These are phyloP conservation scores for Benthochromis sp. DNA, from an alignment of 2,113 vertebrate genomes.

Conservation along the genomic window DNA sequence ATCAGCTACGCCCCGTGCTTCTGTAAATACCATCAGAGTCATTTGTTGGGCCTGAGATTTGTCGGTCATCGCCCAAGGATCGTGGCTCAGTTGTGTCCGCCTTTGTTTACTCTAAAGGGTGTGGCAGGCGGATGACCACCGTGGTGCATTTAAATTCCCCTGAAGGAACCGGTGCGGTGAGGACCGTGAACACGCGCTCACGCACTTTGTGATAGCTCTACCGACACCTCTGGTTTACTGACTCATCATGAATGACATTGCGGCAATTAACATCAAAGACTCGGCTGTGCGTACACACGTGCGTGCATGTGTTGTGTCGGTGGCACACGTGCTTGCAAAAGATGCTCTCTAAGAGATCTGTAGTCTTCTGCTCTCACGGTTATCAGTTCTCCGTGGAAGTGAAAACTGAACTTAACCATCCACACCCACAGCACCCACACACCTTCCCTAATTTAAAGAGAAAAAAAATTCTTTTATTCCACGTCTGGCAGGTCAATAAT, in stretches of 20 bases:
- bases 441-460: not conserved
- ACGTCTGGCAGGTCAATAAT: not conserved
- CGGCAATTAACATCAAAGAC: slow-evolving; percentile 1
- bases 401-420: not conserved
- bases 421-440: not conserved
- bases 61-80: not conserved
- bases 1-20: not conserved
- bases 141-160: slow-evolving; percentile 24
- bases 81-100: not conserved
- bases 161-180: not conserved
- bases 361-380: slow-evolving; percentile 14
- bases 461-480: not conserved
- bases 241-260: slow-evolving; percentile 27
- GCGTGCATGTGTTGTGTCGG: not conserved
- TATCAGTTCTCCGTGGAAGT: slow-evolving; percentile 46
- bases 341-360: not conserved
- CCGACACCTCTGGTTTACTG: not conserved
- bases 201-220: not conserved
- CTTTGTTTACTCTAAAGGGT: slow-evolving; percentile 59
- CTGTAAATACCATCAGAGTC: not conserved
- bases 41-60: not conserved
- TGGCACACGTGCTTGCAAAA: not conserved
- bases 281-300: not conserved
- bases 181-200: not conserved
- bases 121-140: slow-evolving; percentile 50